Base-by-base conservation (phyloP, 1,140 invertebrate species). In the Latrodectus geometricus region DNA sequence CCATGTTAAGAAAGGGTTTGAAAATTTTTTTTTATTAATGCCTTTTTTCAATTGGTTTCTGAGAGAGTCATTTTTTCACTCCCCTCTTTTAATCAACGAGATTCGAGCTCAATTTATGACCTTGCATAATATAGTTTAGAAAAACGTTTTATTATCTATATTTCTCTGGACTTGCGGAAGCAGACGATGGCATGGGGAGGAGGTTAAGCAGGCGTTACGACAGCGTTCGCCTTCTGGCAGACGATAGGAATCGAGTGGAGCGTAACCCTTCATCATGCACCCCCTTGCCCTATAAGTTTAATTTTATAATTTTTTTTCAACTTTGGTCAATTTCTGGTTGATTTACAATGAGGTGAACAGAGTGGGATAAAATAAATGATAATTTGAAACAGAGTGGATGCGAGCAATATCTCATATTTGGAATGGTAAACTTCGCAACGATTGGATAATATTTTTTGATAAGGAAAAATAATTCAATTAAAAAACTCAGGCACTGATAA, bases 151-250 rank as follows among this genome's bases (percentile, higher is more conserved):
- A 78, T 78, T 66, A 78, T 65, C 76, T 78, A 23, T 66, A 23
- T n/a, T 20, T 75, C 17, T 52, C 21, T 75, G 8, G 54, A 11
- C 54, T 17, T 17, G 17, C 8, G 35, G 35, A 35, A 35, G 2
- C 68, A 14, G n/a, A 76, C 20, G 15, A 21, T 80, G 20, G 9
- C 48, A 35, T 4, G 70, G 17, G 2, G 21, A 23, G n/a, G 35
- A 65, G 17, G n/a, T 82, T 82, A 82, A 82, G 80, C 80, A 73
- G 52, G 80, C 80, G 80, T 82, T 48, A 61, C 69, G 78, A 23
- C 69, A 73, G 12, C 52, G 80, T 72, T 73, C 73, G 80, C 80
- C 80, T 82, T 82, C 80, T 82, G 80, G 21, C 80, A 61, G 35
- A n/a, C 49, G 78, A 80, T 80, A 70, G 68, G 54, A 80, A 23